These are phyloP conservation scores for Diplosoma virens DNA, from an alignment of 23 tunicate species.

Conservation along the genomic window DNA sequence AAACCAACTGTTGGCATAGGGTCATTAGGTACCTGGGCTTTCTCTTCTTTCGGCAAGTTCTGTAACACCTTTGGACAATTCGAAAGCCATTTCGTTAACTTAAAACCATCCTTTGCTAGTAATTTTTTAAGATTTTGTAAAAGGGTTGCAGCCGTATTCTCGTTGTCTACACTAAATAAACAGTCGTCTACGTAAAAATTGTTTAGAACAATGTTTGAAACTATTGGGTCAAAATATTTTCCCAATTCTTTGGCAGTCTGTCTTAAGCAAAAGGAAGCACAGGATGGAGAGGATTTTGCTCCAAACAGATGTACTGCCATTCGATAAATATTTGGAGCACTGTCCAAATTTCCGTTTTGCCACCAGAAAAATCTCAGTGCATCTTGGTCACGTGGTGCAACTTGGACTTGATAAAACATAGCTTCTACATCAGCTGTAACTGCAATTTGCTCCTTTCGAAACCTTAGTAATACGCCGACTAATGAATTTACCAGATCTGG, in stretches of 20 bases:
- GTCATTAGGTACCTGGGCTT: background rate
- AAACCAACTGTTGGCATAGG: background rate
- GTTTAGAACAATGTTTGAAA: background rate
- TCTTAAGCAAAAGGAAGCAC: slow-evolving; percentile 13
- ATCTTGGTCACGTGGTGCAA: slow-evolving; percentile 5
- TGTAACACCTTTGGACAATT: background rate
- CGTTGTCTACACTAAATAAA: background rate
- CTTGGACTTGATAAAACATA: slow-evolving; percentile 37
- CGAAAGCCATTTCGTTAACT: slow-evolving; percentile 11
- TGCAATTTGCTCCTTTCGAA: slow-evolving; percentile 28
- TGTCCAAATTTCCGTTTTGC: slow-evolving; percentile 7
- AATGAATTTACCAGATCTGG: slow-evolving; percentile 34
- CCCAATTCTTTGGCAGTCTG: background rate
- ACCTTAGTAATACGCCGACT: slow-evolving; percentile 15
- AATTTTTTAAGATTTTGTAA: background rate
- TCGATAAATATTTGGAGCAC: background rate
- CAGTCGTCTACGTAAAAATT: slow-evolving; percentile 40
- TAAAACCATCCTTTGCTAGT: slow-evolving; percentile 12
- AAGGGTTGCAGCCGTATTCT: background rate
- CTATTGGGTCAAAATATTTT: background rate
- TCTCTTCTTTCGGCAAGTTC: slow-evolving; percentile 11
- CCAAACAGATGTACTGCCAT: slow-evolving; percentile 36
- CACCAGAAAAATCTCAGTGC: slow-evolving; percentile 29
- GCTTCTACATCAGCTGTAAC: slow-evolving; percentile 16
- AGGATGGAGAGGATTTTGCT: slow-evolving; percentile 16